Conservation (phyloP, 2,113 vertebrate species). For the Abramis brama region DNA sequence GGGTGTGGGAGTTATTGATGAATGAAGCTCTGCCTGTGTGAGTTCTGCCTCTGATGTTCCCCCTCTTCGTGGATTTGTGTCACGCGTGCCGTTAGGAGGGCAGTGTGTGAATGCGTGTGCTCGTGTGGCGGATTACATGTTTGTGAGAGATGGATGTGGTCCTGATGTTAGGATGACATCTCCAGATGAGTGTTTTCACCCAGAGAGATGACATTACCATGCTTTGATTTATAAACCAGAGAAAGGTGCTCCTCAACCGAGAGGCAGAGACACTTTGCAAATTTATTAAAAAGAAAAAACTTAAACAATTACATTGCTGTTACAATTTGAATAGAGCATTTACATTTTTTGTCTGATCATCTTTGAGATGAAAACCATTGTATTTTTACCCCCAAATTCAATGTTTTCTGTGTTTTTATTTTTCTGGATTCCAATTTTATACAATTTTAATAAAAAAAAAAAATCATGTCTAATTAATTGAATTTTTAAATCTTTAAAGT, state of each 20-base stretch:
- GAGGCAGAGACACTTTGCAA: neutral
- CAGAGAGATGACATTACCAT: neutral
- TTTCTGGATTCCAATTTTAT: neutral
- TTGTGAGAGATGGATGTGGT: neutral
- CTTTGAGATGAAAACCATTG: neutral
- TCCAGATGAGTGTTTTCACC: neutral
- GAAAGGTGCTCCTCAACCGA: no score
- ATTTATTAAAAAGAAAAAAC: neutral
- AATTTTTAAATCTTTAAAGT: neutral
- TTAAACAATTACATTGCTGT: neutral
- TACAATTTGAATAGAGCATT: no score
- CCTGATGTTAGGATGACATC: neutral
- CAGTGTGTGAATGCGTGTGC: no score
- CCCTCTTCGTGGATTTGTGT: conserved; percentile 23
- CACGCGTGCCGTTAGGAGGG: no score
- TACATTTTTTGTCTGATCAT: neutral
- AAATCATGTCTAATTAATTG: neutral
- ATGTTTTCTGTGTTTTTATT: neutral
- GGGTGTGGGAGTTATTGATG: conserved; percentile 64
- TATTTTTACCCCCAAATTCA: neutral
- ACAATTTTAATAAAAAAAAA: neutral
- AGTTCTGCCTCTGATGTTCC: conserved; percentile 58
- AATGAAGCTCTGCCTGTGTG: conserved; percentile 62
- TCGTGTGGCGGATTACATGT: neutral
- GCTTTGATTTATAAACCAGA: neutral